Evolutionary conservation across 1,140 invertebrate genomes (phyloP).

Genomic region (Lordiphosa stackelbergi): DNA sequence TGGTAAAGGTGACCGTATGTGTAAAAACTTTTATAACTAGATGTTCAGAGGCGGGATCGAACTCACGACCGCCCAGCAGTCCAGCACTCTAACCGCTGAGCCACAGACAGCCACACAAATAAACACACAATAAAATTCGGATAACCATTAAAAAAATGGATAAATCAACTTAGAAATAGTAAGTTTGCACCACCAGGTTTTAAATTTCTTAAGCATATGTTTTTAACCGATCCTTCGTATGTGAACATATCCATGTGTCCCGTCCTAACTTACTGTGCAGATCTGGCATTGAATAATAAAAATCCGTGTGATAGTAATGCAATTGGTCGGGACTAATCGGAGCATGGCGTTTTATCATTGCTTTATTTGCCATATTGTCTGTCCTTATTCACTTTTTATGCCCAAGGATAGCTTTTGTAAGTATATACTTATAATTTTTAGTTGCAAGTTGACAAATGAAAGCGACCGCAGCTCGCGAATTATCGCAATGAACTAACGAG

Average conservation of each 20-base stretch:
- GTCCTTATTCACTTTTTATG: not conserved
- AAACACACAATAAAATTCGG: too few relatives aligned
- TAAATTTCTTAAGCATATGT: too few relatives aligned
- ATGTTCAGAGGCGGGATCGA: too few relatives aligned
- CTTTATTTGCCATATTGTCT: slow-evolving; percentile 36
- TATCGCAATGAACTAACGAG: slow-evolving; percentile 38
- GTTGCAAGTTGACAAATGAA: not conserved
- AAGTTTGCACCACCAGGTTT: too few relatives aligned
- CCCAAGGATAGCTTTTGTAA: not conserved
- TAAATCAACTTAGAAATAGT: too few relatives aligned
- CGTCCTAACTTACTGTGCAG: slow-evolving; percentile 53
- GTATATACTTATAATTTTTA: not conserved
- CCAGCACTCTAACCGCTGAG: too few relatives aligned
- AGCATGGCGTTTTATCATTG: slow-evolving; percentile 33
- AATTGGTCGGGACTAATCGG: slow-evolving; percentile 50
- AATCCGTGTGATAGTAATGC: slow-evolving; percentile 73
- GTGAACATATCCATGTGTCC: not conserved
- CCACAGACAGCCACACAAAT: too few relatives aligned
- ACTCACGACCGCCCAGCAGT: too few relatives aligned
- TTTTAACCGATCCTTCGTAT: too few relatives aligned
- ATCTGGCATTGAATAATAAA: slow-evolving; percentile 72
- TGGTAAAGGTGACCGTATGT: too few relatives aligned
- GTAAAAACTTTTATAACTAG: too few relatives aligned
- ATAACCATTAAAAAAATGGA: too few relatives aligned
- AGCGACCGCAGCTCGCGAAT: slow-evolving; percentile 33